Percentiles rank a stretch among this genome's conserved stretches.
phyloP scores from a whole-genome alignment of 2,888 invertebrate genomes.

The Hoplodrina blanda region DNA sequence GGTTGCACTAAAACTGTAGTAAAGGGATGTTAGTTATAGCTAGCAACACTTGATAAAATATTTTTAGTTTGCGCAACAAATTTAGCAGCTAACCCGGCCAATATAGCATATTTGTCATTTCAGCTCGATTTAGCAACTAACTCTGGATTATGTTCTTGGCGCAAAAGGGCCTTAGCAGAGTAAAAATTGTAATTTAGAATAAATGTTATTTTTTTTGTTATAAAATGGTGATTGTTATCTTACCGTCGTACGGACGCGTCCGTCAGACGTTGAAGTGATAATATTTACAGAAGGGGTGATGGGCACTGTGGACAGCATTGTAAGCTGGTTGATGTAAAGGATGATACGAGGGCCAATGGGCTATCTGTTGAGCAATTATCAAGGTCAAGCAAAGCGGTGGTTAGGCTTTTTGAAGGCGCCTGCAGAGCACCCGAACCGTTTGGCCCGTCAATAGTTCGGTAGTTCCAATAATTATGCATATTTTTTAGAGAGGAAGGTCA shows the following conservation, averaged over 20 bases:
- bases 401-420: constrained; percentile 11
- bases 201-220: constrained; percentile 13
- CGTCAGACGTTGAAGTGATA: constrained; percentile 52
- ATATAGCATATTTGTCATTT: too few relatives aligned
- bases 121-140: too few relatives aligned
- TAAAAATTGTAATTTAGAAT: not conserved
- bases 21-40: constrained; percentile 2
- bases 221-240: constrained; percentile 34
- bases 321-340: constrained; percentile 60
- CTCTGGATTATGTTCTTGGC: not conserved
- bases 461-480: not conserved
- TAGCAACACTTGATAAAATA: not conserved
- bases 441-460: not conserved
- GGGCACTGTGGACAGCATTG: constrained; percentile 53
- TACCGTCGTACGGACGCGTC: constrained; percentile 43
- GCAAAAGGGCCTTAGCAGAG: not conserved
- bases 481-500: not conserved
- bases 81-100: too few relatives aligned
- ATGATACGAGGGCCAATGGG: constrained; percentile 56
- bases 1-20: too few relatives aligned
- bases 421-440: not conserved
- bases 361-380: constrained; percentile 56
- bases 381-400: constrained; percentile 27
- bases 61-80: not conserved
- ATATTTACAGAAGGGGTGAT: constrained; percentile 55